These are phyloP conservation scores for Anadara kagoshimensis DNA, from an alignment of 1,140 invertebrate species.

Conservation along the genomic window DNA sequence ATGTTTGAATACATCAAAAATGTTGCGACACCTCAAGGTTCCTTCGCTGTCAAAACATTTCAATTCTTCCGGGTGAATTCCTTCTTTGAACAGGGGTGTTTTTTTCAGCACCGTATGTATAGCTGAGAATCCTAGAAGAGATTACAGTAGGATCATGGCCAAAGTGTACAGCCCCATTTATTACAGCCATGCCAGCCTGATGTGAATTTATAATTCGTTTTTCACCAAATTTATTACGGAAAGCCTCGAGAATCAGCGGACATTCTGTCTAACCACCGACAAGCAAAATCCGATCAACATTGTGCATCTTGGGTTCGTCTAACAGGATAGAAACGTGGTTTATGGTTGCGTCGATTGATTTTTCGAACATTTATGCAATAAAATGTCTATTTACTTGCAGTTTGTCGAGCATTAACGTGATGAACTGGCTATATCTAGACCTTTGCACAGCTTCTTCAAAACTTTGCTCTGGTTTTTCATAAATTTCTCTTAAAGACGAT, in stretches of 20 bases:
- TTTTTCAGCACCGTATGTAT: constrained; percentile 27
- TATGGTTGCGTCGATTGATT: constrained; percentile 29
- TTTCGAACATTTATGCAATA: constrained; percentile 36
- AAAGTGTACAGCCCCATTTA: constrained; percentile 39
- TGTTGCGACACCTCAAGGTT: not conserved
- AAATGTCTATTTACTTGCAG: constrained; percentile 38
- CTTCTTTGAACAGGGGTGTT: not conserved
- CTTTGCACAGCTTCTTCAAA: constrained; percentile 15
- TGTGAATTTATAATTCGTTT: constrained; percentile 19
- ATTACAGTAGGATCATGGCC: constrained; percentile 30
- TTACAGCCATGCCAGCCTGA: constrained; percentile 32
- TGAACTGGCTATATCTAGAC: constrained; percentile 25
- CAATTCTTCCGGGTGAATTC: not conserved
- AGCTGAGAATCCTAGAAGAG: constrained; percentile 15
- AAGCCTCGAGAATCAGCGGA: constrained; percentile 21
- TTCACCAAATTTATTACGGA: constrained; percentile 22
- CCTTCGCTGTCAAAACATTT: not conserved
- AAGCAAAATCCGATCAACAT: constrained; percentile 13
- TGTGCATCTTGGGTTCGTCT: constrained; percentile 13
- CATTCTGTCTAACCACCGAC: constrained; percentile 44
- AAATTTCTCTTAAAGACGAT: constrained; percentile 20
- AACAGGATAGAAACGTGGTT: constrained; percentile 34
- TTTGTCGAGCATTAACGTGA: constrained; percentile 37
- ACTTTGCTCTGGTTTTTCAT: constrained; percentile 5
- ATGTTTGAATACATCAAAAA: not conserved